Base-by-base conservation (phyloP, 2,797 vertebrate species). In the Leucoraja ocellata region DNA sequence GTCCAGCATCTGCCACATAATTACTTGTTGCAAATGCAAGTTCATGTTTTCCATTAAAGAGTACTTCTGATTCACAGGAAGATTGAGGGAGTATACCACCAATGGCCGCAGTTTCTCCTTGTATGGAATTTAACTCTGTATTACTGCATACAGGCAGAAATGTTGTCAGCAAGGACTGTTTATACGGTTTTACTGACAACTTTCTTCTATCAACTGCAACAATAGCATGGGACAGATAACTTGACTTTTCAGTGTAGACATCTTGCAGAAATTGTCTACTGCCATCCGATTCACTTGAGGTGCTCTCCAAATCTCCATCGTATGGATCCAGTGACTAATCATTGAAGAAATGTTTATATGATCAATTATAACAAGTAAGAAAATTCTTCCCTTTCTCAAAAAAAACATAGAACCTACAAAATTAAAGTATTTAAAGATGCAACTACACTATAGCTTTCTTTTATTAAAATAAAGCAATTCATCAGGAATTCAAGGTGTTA, bases 281-380 rank as follows among this genome's bases (percentile, higher is more conserved):
- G 2, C 28, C 93, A 88, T 94, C 94, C 2, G 95, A 95, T 25
- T 94, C 94, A 2, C 95, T 92, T 0, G 96, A 94, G 6, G 68
- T 95, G 54, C 98, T 97, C 94, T 99, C 98, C 0, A 96, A 97
- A 94, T 97, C 97, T 0, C 97, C 97, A 5, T 98, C 97, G 0
- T 97, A 97, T 0, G 97, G 97, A 95, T 98, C 98, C 96, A 96
- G 94, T 95, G 96, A 95, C 98, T 98, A 7, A 6, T 36, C 94
- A 54, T 94, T 9, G 93, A 93, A 77, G 77, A 93, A 86, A 93
- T 1, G 16, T 18, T 8, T 14, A 74, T 74, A 21, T 74, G 5
- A 25, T 21, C 7, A 21, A 21, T 54, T 54, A 21, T 21, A 23
- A 71, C 71, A 90, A 58, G 18, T 79, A 11, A n/a, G 14, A 32